phyloP scores from a whole-genome alignment of 2,797 vertebrate genomes.

The Protonibea diacanthus region DNA sequence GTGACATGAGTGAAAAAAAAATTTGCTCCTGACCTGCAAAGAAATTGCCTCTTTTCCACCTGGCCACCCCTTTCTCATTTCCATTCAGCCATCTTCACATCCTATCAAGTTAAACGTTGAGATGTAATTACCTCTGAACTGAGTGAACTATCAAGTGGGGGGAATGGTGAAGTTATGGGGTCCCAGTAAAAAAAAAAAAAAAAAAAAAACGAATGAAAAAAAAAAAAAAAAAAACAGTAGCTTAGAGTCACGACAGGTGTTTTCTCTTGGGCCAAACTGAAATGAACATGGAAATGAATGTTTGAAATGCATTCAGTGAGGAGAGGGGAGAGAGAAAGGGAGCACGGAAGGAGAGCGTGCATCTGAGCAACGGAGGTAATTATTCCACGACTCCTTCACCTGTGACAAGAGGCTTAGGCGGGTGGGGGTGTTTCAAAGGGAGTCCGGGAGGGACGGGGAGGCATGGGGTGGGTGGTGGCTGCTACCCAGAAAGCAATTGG shows the following conservation, averaged over 20 bases:
- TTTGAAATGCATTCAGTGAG: conserved; percentile 74
- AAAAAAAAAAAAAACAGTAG: conserved; percentile 35
- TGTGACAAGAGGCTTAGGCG: conserved; percentile 82
- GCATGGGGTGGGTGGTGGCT: conserved; percentile 46
- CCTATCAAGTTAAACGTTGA: conserved; percentile 75
- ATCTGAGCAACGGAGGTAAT: conserved; percentile 79
- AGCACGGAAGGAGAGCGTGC: conserved; percentile 19
- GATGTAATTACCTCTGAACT: conserved; percentile 79
- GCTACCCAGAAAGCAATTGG: conserved; percentile 74
- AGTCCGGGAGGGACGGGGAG: conserved; percentile 34
- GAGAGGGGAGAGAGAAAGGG: conserved; percentile 32
- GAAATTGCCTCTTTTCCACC: conserved; percentile 73
- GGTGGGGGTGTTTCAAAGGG: conserved; percentile 55
- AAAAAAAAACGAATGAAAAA: no score
- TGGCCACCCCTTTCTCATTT: conserved; percentile 66
- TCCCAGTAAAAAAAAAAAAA: conserved; percentile 1
- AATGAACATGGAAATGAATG: conserved; percentile 83
- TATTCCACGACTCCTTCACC: conserved; percentile 83
- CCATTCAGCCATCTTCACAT: conserved; percentile 74
- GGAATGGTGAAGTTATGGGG: conserved; percentile 49
- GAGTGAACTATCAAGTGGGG: conserved; percentile 63
- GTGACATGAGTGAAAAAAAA: conserved; percentile 49
- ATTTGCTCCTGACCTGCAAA: conserved; percentile 40
- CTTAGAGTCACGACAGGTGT: conserved; percentile 73
- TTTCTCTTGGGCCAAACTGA: conserved; percentile 76